Conservation (phyloP, 2,113 vertebrate genomes). For the Steatornis caripensis region DNA sequence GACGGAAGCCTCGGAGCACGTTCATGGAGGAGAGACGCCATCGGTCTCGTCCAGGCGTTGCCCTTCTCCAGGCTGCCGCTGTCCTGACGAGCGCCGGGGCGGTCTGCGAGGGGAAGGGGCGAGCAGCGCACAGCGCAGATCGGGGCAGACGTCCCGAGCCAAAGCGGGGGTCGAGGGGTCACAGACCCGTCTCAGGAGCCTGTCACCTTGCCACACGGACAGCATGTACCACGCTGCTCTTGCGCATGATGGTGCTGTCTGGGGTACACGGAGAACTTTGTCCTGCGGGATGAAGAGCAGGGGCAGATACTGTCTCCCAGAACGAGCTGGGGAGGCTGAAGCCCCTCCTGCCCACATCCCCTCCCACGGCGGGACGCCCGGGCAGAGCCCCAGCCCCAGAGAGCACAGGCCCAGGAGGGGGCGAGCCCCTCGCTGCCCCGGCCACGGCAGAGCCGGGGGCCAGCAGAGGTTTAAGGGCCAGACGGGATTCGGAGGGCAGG, state of each 20-base stretch:
- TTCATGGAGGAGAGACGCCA: no score
- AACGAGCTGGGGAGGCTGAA: neutral
- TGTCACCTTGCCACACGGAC: neutral
- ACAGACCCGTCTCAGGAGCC: neutral
- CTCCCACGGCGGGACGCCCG: neutral
- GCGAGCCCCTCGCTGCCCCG: rapidly evolving
- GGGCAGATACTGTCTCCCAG: neutral
- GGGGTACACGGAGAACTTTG: neutral
- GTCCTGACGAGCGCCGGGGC: neutral
- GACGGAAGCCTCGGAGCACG: no score
- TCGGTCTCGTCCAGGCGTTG: rapidly evolving
- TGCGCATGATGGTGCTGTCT: rapidly evolving
- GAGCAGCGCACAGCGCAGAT: rapidly evolving
- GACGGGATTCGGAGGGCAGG: neutral
- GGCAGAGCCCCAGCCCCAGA: neutral
- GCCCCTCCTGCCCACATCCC: rapidly evolving
- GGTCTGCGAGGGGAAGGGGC: neutral
- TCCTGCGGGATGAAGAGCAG: neutral
- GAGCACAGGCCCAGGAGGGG: neutral
- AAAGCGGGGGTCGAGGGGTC: neutral
- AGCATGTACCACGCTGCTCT: rapidly evolving
- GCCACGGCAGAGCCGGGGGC: no score
- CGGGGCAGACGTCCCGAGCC: neutral
- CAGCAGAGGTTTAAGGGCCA: neutral
- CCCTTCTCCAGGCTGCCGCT: neutral